Percentiles rank a stretch among this genome's conserved stretches.
phyloP scores from a whole-genome alignment of 2,113 vertebrate species.

The rabbit (Oryctolagus cuniculus) region mOryCun1.1 NC_091448.1:49156501-49157000 shows the following conservation, averaged over 20 bases:
- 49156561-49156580: background rate
- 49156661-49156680: background rate
- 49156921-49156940: too few species aligned
- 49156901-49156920: background rate
- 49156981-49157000: too few species aligned
- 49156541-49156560: background rate
- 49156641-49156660: background rate
- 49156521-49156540: background rate
- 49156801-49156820: background rate
- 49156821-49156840: background rate
- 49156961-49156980: too few species aligned
- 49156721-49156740: background rate
- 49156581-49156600: background rate
- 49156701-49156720: background rate
- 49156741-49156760: background rate
- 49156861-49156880: background rate
- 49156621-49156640: background rate
- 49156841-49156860: background rate
- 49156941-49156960: too few species aligned
- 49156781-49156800: background rate
- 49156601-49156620: background rate
- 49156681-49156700: background rate
- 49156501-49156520: background rate
- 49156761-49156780: background rate
- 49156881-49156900: background rate